phyloP scores from a whole-genome alignment of 2,113 vertebrate genomes.

The Tragelaphus scriptus region DNA sequence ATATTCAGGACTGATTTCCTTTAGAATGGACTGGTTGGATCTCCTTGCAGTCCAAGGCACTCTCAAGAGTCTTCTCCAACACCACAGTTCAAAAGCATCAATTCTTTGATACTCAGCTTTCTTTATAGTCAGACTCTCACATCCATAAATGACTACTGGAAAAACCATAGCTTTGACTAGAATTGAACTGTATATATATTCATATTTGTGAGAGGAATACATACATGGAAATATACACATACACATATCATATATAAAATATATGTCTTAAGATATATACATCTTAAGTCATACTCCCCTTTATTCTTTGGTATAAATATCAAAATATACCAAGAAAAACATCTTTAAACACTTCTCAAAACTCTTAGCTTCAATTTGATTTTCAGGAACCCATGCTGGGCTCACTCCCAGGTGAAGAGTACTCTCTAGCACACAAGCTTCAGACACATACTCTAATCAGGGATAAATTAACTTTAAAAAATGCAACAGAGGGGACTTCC shows the following conservation, averaged over 20 bases:
- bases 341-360: background rate
- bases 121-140: background rate
- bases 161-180: background rate
- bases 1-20: no score
- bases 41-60: no score
- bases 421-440: background rate
- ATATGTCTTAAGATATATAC: background rate
- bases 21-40: no score
- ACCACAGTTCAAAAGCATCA: background rate
- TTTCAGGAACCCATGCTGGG: background rate
- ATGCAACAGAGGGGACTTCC: background rate
- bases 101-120: background rate
- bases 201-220: background rate
- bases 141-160: background rate
- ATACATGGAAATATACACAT: background rate
- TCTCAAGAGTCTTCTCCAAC: background rate
- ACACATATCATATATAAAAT: background rate
- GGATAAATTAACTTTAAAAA: background rate
- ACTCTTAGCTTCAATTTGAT: background rate
- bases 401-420: background rate
- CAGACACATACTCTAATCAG: background rate
- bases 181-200: background rate
- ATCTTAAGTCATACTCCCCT: background rate
- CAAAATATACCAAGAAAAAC: background rate
- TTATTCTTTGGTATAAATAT: background rate